Evolutionary conservation across 2,113 vertebrate genomes (phyloP), one percentile per base, ranked within the genome.

Genomic region (Glaucomys volans): DNA sequence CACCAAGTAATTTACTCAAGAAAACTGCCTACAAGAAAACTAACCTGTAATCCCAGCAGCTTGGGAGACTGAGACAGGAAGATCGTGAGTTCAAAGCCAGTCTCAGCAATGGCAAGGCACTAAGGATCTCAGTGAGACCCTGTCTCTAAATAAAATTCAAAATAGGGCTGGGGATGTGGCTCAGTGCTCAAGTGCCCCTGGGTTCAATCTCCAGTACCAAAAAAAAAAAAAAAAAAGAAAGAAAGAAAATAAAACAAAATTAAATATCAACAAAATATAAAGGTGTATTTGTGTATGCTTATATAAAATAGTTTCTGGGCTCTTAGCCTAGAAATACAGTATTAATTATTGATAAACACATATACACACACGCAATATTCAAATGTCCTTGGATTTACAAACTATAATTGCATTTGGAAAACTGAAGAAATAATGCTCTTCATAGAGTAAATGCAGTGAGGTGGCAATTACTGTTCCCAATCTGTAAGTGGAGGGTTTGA

Each of bases 211-310:
- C 44, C 9, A 9, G 44, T 47, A 9, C 44, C 44, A 47, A 47
- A 47, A 47, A 47, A 47, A n/a, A n/a, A n/a, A n/a, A n/a, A n/a
- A n/a, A n/a, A n/a, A n/a, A n/a, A n/a, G n/a, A n/a, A n/a, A n/a
- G n/a, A n/a, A n/a, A n/a, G n/a, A n/a, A n/a, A n/a, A n/a, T n/a
- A n/a, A 6, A 47, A 9, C 6, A 47, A 47, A 6, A 47, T 95
- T 44, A 95, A 95, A 85, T 93, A 57, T 37, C 62, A 91, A 87
- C 42, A 93, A 80, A 84, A 90, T 76, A 80, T 90, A 69, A 95
- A 94, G 66, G 47, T 59, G 42, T 6, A 50, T 85, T 75, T 93
- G 47, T 95, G 4, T 17, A 35, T 82, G 66, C 50, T 52, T 66
- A 74, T 42, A 52, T 89, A 91, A 93, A 96, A 88, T 42, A 20